phyloP scores from a whole-genome alignment of 2,797 vertebrate species.

The Fratercula arctica region DNA sequence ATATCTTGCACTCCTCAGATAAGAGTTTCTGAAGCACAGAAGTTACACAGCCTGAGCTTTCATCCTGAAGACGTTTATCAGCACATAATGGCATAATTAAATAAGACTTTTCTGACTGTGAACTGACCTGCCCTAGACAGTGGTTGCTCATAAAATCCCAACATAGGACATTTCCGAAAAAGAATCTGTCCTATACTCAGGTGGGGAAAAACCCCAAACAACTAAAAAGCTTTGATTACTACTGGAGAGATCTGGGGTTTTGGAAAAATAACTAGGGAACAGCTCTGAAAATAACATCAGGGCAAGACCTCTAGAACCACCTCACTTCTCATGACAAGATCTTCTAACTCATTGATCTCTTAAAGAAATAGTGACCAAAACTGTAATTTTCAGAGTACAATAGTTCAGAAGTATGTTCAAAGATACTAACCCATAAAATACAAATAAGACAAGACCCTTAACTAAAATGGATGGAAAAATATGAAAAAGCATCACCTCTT shows the following conservation, averaged over 20 bases:
- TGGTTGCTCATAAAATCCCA: neutral
- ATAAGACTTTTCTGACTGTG: neutral
- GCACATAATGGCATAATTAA: neutral
- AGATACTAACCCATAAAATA: neutral
- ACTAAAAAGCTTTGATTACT: neutral
- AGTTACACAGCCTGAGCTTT: neutral
- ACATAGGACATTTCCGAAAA: neutral
- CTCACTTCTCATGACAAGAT: neutral
- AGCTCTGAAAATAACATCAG: neutral
- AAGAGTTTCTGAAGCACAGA: neutral
- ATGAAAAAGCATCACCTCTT: neutral
- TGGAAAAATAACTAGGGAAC: neutral
- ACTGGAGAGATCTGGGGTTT: neutral
- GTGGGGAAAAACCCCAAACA: neutral
- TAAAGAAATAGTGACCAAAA: neutral
- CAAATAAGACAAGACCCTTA: neutral
- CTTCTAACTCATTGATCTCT: neutral
- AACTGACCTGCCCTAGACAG: neutral
- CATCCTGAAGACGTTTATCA: neutral
- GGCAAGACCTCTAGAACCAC: neutral
- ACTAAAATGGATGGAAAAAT: neutral
- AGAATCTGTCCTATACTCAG: neutral
- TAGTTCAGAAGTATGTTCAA: neutral
- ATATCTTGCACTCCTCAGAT: neutral
- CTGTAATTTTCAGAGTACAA: neutral